These are phyloP conservation scores for Platycheirus albimanus DNA, from an alignment of 2,888 invertebrate genomes.

Conservation along the genomic window DNA sequence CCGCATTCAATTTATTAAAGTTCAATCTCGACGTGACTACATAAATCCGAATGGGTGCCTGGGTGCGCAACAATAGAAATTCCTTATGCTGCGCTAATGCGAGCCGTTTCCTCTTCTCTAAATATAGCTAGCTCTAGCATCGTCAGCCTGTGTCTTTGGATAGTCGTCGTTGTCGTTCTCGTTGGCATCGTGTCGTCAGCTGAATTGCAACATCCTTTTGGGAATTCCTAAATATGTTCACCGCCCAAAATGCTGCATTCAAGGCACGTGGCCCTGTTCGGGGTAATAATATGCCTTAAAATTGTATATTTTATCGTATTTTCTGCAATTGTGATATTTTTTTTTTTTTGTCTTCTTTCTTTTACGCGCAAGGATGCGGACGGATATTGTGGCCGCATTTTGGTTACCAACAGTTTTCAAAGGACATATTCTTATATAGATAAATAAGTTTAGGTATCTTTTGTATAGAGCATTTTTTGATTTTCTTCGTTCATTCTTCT, in stretches of 20 bases:
- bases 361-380: conserved; percentile 66
- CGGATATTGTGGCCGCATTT: conserved; percentile 60
- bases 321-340: conserved; percentile 74
- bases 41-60: conserved; percentile 63
- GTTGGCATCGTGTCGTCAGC: conserved; percentile 28
- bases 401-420: conserved; percentile 5
- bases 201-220: conserved; percentile 65
- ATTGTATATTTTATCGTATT: conserved; percentile 74
- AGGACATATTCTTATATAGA: conserved; percentile 27
- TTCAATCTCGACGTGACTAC: conserved; percentile 72
- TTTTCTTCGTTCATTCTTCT: neutral
- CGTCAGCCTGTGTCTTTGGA: conserved; percentile 19
- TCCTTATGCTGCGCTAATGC: conserved; percentile 67
- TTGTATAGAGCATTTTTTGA: neutral
- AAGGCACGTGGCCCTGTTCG: conserved; percentile 73
- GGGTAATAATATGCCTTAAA: conserved; percentile 75
- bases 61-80: conserved; percentile 69
- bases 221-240: conserved; percentile 52
- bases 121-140: neutral
- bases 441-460: neutral
- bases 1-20: conserved; percentile 73
- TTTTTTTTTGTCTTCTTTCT: no score
- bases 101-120: conserved; percentile 38
- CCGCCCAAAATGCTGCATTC: conserved; percentile 60
- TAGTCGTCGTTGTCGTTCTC: no score